phyloP scores from a whole-genome alignment of 2,113 vertebrate genomes.

The Psilopsiagon aymara region DNA sequence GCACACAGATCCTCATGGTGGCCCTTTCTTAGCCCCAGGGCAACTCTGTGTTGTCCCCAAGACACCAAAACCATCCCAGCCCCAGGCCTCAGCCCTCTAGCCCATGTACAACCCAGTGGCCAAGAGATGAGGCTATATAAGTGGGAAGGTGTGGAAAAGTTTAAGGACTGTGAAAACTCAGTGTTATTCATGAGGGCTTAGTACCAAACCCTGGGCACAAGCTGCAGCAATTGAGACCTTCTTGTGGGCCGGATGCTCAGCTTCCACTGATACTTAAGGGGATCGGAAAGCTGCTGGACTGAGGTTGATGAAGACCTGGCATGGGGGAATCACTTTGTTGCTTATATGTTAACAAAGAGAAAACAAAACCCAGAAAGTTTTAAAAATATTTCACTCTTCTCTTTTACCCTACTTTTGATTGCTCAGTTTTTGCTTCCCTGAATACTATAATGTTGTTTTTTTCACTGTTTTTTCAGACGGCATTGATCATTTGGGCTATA shows the following conservation, averaged over 20 bases:
- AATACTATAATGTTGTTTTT: background rate
- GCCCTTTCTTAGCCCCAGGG: background rate
- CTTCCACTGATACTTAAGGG: background rate
- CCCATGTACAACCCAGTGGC: rapidly evolving
- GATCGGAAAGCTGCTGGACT: background rate
- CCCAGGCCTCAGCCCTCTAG: background rate
- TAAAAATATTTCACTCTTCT: background rate
- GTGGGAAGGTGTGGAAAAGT: background rate
- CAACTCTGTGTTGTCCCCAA: background rate
- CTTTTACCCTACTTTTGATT: background rate
- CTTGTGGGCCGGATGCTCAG: background rate
- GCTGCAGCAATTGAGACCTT: rapidly evolving
- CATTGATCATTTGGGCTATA: background rate
- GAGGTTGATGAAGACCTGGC: background rate
- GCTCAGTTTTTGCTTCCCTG: background rate
- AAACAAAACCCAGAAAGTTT: background rate
- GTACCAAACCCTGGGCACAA: background rate
- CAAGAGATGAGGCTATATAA: rapidly evolving
- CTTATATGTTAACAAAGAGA: background rate
- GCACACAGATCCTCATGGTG: background rate
- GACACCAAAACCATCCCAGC: rapidly evolving
- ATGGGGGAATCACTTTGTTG: background rate
- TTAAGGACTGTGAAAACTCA: background rate
- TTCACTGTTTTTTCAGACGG: background rate
- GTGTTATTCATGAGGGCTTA: background rate